phyloP scores from a whole-genome alignment of 2,888 invertebrate genomes.

The Sarcophaga variegata region DNA sequence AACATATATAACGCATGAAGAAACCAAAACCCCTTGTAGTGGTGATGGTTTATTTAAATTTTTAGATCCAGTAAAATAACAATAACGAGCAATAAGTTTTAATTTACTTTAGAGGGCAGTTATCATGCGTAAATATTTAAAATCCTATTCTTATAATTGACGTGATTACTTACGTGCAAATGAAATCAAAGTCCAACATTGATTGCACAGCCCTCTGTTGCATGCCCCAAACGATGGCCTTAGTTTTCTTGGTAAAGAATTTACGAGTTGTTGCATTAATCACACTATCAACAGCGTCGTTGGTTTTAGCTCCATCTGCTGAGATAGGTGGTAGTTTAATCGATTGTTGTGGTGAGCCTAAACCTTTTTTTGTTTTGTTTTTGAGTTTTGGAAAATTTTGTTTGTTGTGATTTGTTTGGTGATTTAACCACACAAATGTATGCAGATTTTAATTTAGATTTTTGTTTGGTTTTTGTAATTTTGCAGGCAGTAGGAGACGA shows the following conservation, averaged over 20 bases:
- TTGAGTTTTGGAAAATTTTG: slow-evolving; percentile 64
- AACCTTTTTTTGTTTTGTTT: slow-evolving; percentile 72
- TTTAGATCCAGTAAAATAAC: no score
- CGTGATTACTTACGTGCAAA: slow-evolving; percentile 79
- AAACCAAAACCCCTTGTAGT: no score
- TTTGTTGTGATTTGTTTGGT: slow-evolving; percentile 53
- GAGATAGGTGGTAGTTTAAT: slow-evolving; percentile 82
- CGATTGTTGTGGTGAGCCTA: slow-evolving; percentile 80
- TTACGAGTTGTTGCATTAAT: slow-evolving; percentile 81
- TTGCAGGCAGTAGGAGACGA: slow-evolving; percentile 46
- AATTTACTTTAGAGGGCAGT: no score
- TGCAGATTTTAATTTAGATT: slow-evolving; percentile 41
- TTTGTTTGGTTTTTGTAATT: slow-evolving; percentile 53
- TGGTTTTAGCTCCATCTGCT: slow-evolving; percentile 79
- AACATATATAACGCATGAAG: no score
- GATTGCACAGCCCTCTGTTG: slow-evolving; percentile 96
- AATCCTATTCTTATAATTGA: no score
- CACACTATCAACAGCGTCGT: slow-evolving; percentile 73
- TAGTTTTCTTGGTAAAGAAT: slow-evolving; percentile 92
- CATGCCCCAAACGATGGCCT: slow-evolving; percentile 99
- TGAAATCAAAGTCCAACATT: slow-evolving; percentile 82
- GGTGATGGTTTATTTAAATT: no score
- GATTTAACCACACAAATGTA: slow-evolving; percentile 65
- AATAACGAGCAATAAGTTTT: no score
- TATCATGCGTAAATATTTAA: no score